Evolutionary conservation across 2,888 invertebrate genomes (phyloP), one percentile per base, ranked within the genome.

Genomic region (Drosophila mulleri): DNA sequence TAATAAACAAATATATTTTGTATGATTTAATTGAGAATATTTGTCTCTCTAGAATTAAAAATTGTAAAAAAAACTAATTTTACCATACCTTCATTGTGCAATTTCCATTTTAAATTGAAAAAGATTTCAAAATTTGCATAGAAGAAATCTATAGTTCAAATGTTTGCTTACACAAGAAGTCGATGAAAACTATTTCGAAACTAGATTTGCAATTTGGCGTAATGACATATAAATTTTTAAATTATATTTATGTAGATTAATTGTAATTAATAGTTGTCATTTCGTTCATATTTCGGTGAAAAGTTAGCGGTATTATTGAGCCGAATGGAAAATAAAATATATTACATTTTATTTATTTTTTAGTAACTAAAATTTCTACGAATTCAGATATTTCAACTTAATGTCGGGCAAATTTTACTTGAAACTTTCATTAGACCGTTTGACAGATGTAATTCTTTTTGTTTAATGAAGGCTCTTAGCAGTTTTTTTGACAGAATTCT

Each of bases 401-500:
- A 0, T 26, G 2, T 37, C 2, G 0, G 37, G 16, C 7, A 7
- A 11, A 12, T 12, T 32, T 4, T 1, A 12, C 39, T 29, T 35
- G 26, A 1, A 6, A 26, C 6, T 44, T 35, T 32, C 12, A 9
- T 44, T 3, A 5, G 29, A 26, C 41, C 29, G 14, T 35, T 23
- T 0, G 58, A n/a, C 12, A 67, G n/a, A 47, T 72, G 14, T 8
- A 48, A n/a, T 14, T 65, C 12, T 32, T 60, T 65, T 2, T 54
- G 50, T 0, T 61, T 50, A 1, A 41, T 39, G 11, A 80, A 37
- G 0, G 59, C 35, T 16, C 18, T 35, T 2, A 77, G 29, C 8
- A 68, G 62, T 39, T 59, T 44, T 50, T 58, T 64, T 8, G 61
- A 67, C 14, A 81, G 18, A 1, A 39, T 3, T 68, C 68, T 72